Percentiles rank a stretch among this genome's conserved stretches.
phyloP scores from a whole-genome alignment of 2,888 invertebrate species.

The Lycocerus yunnanus region DNA sequence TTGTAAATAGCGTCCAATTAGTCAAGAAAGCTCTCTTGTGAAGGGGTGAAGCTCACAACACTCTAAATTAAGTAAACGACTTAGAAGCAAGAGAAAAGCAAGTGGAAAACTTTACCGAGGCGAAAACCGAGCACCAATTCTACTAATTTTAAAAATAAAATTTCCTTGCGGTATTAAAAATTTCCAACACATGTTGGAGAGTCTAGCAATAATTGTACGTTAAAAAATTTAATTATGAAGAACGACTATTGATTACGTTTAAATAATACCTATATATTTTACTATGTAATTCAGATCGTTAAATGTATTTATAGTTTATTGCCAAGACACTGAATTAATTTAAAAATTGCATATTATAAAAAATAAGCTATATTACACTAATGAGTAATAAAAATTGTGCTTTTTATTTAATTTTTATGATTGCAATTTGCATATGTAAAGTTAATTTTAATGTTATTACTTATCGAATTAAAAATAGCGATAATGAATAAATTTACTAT shows the following conservation, averaged over 20 bases:
- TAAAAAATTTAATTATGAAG: too few species aligned
- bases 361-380: not conserved
- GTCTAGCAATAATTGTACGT: too few species aligned
- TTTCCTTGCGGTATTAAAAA: too few species aligned
- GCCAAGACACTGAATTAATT: not conserved
- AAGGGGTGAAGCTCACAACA: too few species aligned
- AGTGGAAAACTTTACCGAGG: too few species aligned
- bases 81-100: too few species aligned
- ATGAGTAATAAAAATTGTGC: not conserved
- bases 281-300: not conserved
- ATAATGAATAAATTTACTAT: not conserved
- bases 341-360: not conserved
- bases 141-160: too few species aligned
- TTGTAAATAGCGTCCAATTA: too few species aligned
- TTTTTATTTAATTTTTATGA: not conserved
- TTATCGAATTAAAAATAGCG: not conserved
- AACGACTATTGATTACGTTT: not conserved
- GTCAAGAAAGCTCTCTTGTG: too few species aligned
- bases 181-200: too few species aligned
- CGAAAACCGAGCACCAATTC: too few species aligned
- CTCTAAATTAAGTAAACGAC: too few species aligned
- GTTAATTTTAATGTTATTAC: not conserved
- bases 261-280: not conserved
- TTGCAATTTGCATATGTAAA: not conserved
- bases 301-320: not conserved